Evolutionary conservation across 64 coral and sea anemone species (phyloP), one percentile per base, ranked within the genome.

Genomic region (Orbicella faveolata): DNA sequence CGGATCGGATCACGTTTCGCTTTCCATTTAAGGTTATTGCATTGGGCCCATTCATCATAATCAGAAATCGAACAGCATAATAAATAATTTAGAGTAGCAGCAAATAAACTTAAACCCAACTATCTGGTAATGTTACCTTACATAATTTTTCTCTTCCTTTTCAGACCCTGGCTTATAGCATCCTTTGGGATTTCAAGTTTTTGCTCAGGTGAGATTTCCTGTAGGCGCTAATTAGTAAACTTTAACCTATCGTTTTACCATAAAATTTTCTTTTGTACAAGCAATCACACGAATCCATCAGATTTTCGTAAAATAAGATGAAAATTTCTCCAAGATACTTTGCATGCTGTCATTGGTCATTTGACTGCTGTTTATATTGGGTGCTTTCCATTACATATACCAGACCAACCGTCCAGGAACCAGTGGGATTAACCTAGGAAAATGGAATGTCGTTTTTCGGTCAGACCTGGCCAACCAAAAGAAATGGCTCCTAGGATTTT

Each of bases 131-230:
- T 23, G 3, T 26, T 70, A 0, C 21, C 0, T 6, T 34, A 3
- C 37, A 73, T n/a, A 9, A 61, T 87, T 64, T 41, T 90, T 35
- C 83, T 74, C 73, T 75, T 85, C 33, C 37, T 57, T 91, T 96
- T 14, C 80, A 99, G 97, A 99, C 97, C 48, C 55, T 99, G 74
- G 97, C 90, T 9, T 99, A 99, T 78, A 99, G 97, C 86, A 99
- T 99, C 79, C 63, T 99, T 34, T 99, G 97, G 97, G 97, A 99
- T 79, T n/a, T 99, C 59, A 99, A 99, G 59, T 99, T 99, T 61
- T 91, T 99, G 65, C 90, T 95, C 61, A 93, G 97, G 97, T 95
- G 87, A 91, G 63, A 63, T 52, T 67, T 67, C 18, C 64, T 67
- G 9, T 83, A 13, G 3, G 33, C 18, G 9, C 36, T 63, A 69